A percentile compares a stretch with the other conserved stretches of the same genome.
Evolutionary conservation across 2,113 vertebrate species (phyloP).

Genomic region (Tautogolabrus adspersus): DNA sequence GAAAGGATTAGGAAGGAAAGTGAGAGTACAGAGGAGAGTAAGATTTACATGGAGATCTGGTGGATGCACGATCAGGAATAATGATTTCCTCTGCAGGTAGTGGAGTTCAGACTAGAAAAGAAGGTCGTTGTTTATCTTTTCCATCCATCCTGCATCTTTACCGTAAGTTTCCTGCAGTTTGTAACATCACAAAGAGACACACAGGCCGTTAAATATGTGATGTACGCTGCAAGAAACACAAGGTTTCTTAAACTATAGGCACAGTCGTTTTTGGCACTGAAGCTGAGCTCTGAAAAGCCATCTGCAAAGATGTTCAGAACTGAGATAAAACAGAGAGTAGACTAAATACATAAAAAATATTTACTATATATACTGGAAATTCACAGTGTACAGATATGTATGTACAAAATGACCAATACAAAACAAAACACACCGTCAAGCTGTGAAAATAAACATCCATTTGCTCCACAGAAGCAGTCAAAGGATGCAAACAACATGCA

Average conservation of each 20-base stretch:
- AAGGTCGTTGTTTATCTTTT: conserved; percentile 54
- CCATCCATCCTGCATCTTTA: conserved; percentile 54
- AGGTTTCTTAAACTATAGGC: background rate
- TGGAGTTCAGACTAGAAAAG: conserved; percentile 48
- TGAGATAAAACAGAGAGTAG: conserved; percentile 35
- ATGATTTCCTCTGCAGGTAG: conserved; percentile 64
- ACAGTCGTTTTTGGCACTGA: background rate
- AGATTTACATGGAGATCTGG: conserved; percentile 46
- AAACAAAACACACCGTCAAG: conserved; percentile 4
- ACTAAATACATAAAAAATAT: conserved; percentile 50
- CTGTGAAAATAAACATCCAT: conserved; percentile 4
- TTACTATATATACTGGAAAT: conserved; percentile 44
- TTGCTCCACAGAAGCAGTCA: conserved; percentile 15
- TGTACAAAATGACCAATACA: conserved; percentile 34
- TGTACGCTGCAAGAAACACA: background rate
- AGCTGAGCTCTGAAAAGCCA: background rate
- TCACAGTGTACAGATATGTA: conserved; percentile 48
- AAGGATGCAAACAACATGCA: conserved; percentile 43
- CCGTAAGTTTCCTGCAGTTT: conserved; percentile 38
- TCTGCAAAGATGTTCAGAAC: background rate
- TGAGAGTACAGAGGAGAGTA: conserved; percentile 41
- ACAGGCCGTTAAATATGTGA: background rate
- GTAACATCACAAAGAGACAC: conserved; percentile 1
- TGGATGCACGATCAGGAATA: conserved; percentile 48
- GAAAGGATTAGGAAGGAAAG: background rate